These are phyloP conservation scores for Hydraecia micacea DNA, from an alignment of 2,888 invertebrate species.

Conservation along the genomic window DNA sequence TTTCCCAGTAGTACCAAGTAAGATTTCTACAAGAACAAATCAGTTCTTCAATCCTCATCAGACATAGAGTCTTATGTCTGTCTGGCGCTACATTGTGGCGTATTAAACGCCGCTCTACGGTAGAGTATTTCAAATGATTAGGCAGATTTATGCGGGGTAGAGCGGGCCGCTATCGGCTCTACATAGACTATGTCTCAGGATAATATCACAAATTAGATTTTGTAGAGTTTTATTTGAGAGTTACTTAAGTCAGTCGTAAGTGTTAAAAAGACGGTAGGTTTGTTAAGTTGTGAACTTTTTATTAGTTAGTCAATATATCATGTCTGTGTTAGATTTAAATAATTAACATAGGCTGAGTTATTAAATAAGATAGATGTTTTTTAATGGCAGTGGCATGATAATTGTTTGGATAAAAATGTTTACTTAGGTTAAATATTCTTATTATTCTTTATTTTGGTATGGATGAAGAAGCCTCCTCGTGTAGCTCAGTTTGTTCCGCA, in stretches of 20 bases:
- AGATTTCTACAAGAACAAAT: slow-evolving; percentile 8
- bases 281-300: neutral
- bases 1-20: neutral
- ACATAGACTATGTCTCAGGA: slow-evolving; percentile 25
- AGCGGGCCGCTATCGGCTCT: slow-evolving; percentile 52
- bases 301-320: neutral
- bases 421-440: neutral
- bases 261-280: neutral
- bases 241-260: neutral
- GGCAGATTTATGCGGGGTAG: slow-evolving; percentile 79
- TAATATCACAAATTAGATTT: slow-evolving; percentile 56
- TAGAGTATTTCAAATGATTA: slow-evolving; percentile 83
- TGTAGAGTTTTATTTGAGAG: slow-evolving; percentile 44
- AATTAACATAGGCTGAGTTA: neutral
- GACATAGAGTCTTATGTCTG: slow-evolving; percentile 39
- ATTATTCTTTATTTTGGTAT: neutral
- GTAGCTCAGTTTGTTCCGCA: too few species aligned
- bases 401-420: slow-evolving; percentile 6
- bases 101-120: slow-evolving; percentile 72
- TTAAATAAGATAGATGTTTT: neutral
- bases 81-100: slow-evolving; percentile 49
- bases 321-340: neutral
- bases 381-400: neutral
- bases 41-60: slow-evolving; percentile 42
- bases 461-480: too few species aligned